Percentiles rank a stretch among this genome's conserved stretches.
These are phyloP conservation scores for Gymnarchus niloticus DNA, from an alignment of 2,113 vertebrate species.

Conservation along the genomic window DNA sequence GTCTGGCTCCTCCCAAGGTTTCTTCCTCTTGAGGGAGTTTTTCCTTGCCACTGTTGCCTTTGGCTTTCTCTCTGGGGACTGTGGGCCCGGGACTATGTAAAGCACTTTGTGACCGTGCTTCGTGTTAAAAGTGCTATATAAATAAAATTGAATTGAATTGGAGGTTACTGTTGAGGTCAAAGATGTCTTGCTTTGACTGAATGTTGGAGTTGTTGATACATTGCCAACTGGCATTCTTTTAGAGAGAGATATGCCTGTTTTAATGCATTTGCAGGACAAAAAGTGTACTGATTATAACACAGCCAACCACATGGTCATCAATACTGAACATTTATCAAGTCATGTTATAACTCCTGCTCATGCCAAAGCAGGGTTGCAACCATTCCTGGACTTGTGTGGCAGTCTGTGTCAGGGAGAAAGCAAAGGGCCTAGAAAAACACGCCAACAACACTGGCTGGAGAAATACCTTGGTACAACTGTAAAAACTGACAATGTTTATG, in stretches of 20 bases:
- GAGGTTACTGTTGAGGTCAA: not conserved
- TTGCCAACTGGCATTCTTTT: slow-evolving; percentile 16
- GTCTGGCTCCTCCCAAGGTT: too few species aligned
- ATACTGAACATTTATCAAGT: not conserved
- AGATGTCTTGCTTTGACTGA: not conserved
- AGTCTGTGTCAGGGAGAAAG: not conserved
- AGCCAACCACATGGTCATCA: too few species aligned
- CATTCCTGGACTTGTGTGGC: not conserved
- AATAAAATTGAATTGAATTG: too few species aligned
- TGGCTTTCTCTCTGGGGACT: too few species aligned
- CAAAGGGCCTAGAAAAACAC: not conserved
- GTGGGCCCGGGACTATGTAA: too few species aligned
- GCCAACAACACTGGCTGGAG: not conserved
- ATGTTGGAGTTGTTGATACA: slow-evolving; percentile 11
- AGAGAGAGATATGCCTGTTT: slow-evolving; percentile 2
- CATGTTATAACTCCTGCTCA: not conserved
- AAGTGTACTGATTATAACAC: too few species aligned
- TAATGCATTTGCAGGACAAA: not conserved
- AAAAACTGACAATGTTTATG: too few species aligned
- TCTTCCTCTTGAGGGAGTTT: too few species aligned
- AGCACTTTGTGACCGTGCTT: too few species aligned
- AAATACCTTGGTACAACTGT: not conserved
- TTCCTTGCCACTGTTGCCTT: too few species aligned
- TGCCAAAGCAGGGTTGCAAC: not conserved
- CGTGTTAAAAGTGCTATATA: too few species aligned